Evolutionary conservation across 2,888 invertebrate species (phyloP), one percentile per base, ranked within the genome.

Genomic region (Habrosyne pyritoides): DNA sequence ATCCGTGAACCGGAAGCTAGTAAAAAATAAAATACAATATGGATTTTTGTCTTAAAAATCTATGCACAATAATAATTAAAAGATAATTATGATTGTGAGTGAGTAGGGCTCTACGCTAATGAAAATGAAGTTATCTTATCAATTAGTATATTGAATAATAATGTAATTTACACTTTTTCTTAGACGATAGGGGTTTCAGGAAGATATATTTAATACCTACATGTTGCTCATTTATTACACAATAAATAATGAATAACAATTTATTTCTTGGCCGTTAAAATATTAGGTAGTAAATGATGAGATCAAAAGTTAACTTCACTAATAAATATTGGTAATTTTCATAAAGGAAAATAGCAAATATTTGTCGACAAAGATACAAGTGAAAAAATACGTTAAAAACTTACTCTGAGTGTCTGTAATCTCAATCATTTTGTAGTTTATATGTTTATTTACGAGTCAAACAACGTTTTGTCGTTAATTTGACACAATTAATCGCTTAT

Each of bases 331-430:
- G 55, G 14, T 21, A 54, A 56, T 53, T 48, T 30, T 21, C 36
- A 42, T 21, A 18, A 18, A 24, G 21, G 42, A 53, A 30, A 48
- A 14, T 2, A 10, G 46, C 12, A 12, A 47, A 33, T 21, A n/a
- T 42, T 28, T 53, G n/a, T 8, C 46, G 50, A 18, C 47, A 0
- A 30, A 22, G 2, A 28, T 18, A 53, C 46, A 53, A 50, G 24
- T 36, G 63, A 56, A 53, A 59, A 61, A 48, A 61, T 55, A 21
- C 30, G 42, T 8, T 52, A 69, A 5, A 55, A 73, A 94, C 95
- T 94, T 91, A 97, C 97, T 97, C 90, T 97, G 97, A 26, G 95
- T 94, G 78, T 97, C 97, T 64, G 96, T 95, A 77, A 97, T 95
- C 86, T 97, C 96, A 83, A 97, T 96, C 97, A 97, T 97, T 78